phyloP scores from a whole-genome alignment of 2,888 invertebrate species.

The Axea sp. region DNA sequence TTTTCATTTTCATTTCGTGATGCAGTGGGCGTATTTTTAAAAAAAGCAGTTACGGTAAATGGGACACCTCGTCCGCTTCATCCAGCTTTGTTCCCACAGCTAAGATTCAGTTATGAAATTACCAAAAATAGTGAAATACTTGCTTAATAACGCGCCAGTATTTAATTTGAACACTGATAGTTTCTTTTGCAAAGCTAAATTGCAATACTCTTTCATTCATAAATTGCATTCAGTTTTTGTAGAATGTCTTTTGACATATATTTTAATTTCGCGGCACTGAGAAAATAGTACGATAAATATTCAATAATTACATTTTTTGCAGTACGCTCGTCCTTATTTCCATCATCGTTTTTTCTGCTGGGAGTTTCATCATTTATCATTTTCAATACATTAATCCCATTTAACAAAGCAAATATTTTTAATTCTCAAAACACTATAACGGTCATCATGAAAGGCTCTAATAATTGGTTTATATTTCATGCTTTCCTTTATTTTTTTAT shows the following conservation, averaged over 20 bases:
- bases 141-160: background rate
- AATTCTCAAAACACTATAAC: too few relatives aligned
- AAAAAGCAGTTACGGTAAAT: too few relatives aligned
- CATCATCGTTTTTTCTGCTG: too few relatives aligned
- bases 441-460: too few relatives aligned
- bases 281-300: slow-evolving; percentile 1
- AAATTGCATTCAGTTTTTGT: background rate
- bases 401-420: too few relatives aligned
- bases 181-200: background rate
- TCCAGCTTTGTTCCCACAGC: background rate
- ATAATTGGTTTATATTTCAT: too few relatives aligned
- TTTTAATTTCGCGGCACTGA: background rate
- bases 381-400: too few relatives aligned
- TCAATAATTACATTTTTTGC: background rate
- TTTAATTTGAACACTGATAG: background rate
- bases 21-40: too few relatives aligned
- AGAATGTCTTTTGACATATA: background rate
- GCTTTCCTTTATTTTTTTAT: too few relatives aligned
- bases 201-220: background rate
- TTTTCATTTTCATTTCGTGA: too few relatives aligned
- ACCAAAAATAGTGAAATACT: background rate
- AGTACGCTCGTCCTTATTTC: background rate
- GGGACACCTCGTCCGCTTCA: background rate
- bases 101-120: background rate
- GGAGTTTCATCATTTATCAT: too few relatives aligned